Evolutionary conservation across 2,113 vertebrate genomes (phyloP).

Genomic region (Peromyscus leucopus): DNA sequence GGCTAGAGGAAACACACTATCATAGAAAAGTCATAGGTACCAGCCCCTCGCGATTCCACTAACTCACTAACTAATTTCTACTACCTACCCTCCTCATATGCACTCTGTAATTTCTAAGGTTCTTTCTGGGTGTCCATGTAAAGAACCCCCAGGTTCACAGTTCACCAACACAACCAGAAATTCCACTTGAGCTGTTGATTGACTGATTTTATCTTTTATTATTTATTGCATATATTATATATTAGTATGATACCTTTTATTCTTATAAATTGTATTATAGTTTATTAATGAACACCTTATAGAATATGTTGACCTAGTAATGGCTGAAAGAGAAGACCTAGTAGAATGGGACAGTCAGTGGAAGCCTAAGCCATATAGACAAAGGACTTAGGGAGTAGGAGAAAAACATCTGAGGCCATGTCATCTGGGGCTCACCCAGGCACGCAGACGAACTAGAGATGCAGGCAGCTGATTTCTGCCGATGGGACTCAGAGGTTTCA

Average conservation of each 20-base stretch:
- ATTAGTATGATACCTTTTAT: neutral
- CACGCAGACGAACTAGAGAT: neutral
- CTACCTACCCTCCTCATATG: neutral
- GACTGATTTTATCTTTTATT: conserved; percentile 25
- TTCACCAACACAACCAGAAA: neutral
- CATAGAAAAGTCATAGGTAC: neutral
- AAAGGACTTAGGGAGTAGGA: neutral
- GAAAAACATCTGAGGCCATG: neutral
- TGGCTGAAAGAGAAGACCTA: neutral
- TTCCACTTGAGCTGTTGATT: neutral
- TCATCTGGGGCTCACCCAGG: neutral
- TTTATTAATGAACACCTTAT: conserved; percentile 28
- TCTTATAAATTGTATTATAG: neutral
- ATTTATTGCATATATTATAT: neutral
- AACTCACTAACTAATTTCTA: neutral
- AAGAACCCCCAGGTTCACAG: neutral
- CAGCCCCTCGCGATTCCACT: neutral
- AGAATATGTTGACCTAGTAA: neutral
- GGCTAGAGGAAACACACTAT: neutral
- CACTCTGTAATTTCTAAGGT: neutral
- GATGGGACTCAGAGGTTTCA: neutral
- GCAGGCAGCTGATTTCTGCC: conserved; percentile 2
- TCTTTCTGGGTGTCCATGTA: neutral
- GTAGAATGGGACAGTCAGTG: neutral
- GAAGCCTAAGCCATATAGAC: neutral